Percentiles rank a stretch among this genome's conserved stretches.
These are phyloP conservation scores for Eremobia ochroleuca DNA, from an alignment of 2,888 invertebrate genomes.

Conservation along the genomic window DNA sequence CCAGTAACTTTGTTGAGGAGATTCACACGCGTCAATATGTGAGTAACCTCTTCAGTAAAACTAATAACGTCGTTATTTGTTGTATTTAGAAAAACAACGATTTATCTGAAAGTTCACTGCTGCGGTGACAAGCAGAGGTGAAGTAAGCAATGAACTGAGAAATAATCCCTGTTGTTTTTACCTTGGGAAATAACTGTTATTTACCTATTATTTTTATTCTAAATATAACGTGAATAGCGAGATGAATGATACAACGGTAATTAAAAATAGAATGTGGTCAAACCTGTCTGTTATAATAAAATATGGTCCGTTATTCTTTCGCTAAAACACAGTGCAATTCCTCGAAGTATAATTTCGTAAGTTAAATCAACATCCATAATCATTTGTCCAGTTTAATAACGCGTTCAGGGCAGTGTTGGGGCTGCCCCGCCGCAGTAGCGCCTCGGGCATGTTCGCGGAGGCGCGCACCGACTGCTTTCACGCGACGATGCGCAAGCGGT, in stretches of 20 bases:
- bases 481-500: too few relatives aligned
- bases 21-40: constrained; percentile 12
- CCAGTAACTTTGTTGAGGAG: background rate
- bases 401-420: too few relatives aligned
- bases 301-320: background rate
- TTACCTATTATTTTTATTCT: background rate
- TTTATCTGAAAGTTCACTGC: constrained; percentile 51
- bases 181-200: constrained; percentile 19
- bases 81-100: constrained; percentile 49
- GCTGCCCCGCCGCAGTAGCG: too few relatives aligned
- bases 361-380: too few relatives aligned
- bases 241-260: background rate
- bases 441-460: too few relatives aligned
- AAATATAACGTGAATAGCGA: constrained; percentile 26
- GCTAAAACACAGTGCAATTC: background rate
- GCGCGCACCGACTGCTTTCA: too few relatives aligned
- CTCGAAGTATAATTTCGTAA: too few relatives aligned
- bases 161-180: constrained; percentile 16
- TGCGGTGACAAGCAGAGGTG: constrained; percentile 35
- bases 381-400: too few relatives aligned
- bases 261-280: background rate
- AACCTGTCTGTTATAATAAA: background rate
- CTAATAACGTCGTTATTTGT: constrained; percentile 27
- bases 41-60: constrained; percentile 38
- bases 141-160: constrained; percentile 38